Percentiles rank a stretch among this genome's conserved stretches.
phyloP scores from a whole-genome alignment of 2,888 invertebrate species.

The Asteroscopus sphinx region DNA sequence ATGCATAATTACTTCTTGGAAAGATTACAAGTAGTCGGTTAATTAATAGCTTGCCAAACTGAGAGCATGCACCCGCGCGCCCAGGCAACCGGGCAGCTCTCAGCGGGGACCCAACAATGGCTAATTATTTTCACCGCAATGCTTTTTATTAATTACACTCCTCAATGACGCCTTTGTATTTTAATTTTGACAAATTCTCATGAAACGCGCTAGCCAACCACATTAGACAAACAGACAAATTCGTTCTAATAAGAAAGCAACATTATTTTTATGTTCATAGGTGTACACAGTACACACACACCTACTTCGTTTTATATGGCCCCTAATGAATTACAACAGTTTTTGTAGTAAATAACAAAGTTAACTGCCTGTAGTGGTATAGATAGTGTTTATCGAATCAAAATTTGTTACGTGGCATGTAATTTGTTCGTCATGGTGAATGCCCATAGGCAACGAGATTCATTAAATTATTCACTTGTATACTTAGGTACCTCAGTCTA shows the following conservation, averaged over 20 bases:
- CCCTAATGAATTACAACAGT: slow-evolving; percentile 43
- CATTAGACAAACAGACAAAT: slow-evolving; percentile 28
- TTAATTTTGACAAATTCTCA: slow-evolving; percentile 84
- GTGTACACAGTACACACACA: too few species aligned
- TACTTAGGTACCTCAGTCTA: slow-evolving; percentile 27
- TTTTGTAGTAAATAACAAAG: slow-evolving; percentile 56
- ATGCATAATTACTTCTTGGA: slow-evolving; percentile 53
- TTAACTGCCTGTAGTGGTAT: slow-evolving; percentile 51
- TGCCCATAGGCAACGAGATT: slow-evolving; percentile 43
- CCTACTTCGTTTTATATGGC: slow-evolving; percentile 33
- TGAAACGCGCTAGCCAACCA: slow-evolving; percentile 60
- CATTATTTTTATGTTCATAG: slow-evolving; percentile 44
- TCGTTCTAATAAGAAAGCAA: slow-evolving; percentile 66
- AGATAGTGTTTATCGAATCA: slow-evolving; percentile 59
- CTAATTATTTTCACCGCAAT: slow-evolving; percentile 79
- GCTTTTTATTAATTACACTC: slow-evolving; percentile 83
- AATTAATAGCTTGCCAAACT: slow-evolving; percentile 59
- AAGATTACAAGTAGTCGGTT: slow-evolving; percentile 55
- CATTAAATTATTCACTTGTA: slow-evolving; percentile 45
- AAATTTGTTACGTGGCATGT: slow-evolving; percentile 55
- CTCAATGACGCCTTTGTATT: slow-evolving; percentile 81
- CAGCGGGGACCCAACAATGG: slow-evolving; percentile 72
- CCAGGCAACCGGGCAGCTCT: slow-evolving; percentile 8
- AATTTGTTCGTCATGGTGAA: slow-evolving; percentile 57
- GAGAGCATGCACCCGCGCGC: slow-evolving; percentile 39